Evolutionary conservation across 1,140 invertebrate genomes (phyloP), one percentile per base, ranked within the genome.

Genomic region (Pectinophora gossypiella): DNA sequence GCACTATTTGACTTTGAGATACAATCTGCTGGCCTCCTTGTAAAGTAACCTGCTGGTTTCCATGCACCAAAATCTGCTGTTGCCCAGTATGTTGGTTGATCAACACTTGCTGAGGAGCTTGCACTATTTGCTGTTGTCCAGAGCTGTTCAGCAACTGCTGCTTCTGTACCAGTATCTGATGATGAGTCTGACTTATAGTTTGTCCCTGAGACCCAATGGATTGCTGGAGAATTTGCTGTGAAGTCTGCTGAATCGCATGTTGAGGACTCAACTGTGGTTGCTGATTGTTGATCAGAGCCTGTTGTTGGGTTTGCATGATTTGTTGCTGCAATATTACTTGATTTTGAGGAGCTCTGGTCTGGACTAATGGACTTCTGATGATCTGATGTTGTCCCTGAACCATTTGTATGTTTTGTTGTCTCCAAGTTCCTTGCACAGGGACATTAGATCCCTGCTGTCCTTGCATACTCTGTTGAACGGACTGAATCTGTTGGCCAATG

Each of bases 391-490:
- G 76, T 1, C 82, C 82, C 55, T 87, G 85, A 1, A 87, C 79
- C 83, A 87, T 84, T 68, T 85, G 82, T 43, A 89, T 76, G 36
- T 87, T 88, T 44, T 90, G 88, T 54, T 90, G 89, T 44, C 89
- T 76, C 76, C 88, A 89, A 48, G 85, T 60, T 6, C 84, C 77
- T 55, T 89, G 85, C 20, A 88, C 71, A 9, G 72, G 68, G 0
- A 85, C 72, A 73, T 75, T 81, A 23, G 64, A 56, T 47, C 61
- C 59, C 48, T 85, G 81, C 48, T 85, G 85, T 9, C 44, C 68
- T 66, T 84, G 80, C 23, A 85, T 68, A 35, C 72, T 75, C 54
- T 85, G 79, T 51, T 87, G 85, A 18, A 76, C 74, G 5, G 68
- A 67, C 47, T 84, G 85, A 19, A 85, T 79, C 50, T 87, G 84